Percentiles rank a stretch among this genome's conserved stretches.
phyloP scores from a whole-genome alignment of 1,140 invertebrate genomes.

The Drepana arcuata region DNA sequence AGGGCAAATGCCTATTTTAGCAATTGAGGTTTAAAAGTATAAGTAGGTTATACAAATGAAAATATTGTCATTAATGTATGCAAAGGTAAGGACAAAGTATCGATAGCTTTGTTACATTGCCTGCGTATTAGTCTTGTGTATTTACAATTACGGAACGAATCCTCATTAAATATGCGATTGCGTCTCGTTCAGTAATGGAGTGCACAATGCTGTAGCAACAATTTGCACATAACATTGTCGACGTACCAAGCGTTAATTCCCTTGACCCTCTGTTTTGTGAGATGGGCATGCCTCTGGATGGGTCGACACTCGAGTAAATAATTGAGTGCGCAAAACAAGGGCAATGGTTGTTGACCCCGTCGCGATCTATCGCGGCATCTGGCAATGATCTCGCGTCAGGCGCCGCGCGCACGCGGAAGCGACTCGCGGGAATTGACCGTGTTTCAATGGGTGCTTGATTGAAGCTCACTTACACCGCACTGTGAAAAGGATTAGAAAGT shows the following conservation, averaged over 20 bases:
- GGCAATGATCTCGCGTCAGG: conserved; percentile 58
- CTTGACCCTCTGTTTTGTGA: conserved; percentile 32
- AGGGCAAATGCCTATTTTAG: too few relatives aligned
- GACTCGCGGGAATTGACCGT: conserved; percentile 48
- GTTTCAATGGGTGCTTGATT: conserved; percentile 56
- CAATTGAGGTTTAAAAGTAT: too few relatives aligned
- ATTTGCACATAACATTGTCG: conserved; percentile 1
- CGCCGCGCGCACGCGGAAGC: conserved; percentile 50
- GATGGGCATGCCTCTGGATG: conserved; percentile 12
- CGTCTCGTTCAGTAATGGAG: too few relatives aligned
- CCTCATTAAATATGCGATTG: too few relatives aligned
- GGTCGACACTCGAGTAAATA: conserved; percentile 31
- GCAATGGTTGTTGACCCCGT: conserved; percentile 65
- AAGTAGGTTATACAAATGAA: too few relatives aligned
- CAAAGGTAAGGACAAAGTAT: too few relatives aligned
- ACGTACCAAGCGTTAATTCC: conserved; percentile 10
- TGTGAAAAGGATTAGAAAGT: conserved; percentile 40
- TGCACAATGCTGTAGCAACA: conserved; percentile 9
- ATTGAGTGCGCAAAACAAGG: conserved; percentile 59
- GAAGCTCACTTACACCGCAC: conserved; percentile 22
- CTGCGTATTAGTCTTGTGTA: too few relatives aligned
- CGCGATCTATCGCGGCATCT: conserved; percentile 59
- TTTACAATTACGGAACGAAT: too few relatives aligned
- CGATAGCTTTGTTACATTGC: too few relatives aligned
- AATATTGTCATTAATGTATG: too few relatives aligned